A percentile compares a stretch with the other conserved stretches of the same genome.
Evolutionary conservation across 2,113 vertebrate genomes (phyloP).

Genomic region (Daphoenositta chrysoptera): DNA sequence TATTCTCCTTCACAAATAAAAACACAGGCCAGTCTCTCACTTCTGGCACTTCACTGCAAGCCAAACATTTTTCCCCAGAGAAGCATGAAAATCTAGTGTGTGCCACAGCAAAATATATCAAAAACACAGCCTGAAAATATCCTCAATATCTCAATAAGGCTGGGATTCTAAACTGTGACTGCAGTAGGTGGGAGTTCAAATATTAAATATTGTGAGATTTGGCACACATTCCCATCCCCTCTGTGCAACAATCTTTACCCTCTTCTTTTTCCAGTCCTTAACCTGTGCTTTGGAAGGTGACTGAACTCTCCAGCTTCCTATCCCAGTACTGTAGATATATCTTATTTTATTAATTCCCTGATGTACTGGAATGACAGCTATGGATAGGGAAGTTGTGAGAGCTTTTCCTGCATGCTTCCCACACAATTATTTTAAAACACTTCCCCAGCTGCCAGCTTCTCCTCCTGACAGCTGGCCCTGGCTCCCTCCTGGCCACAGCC

Average conservation of each 20-base stretch:
- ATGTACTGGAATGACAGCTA: background rate
- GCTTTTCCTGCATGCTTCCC: background rate
- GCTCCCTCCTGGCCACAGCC: background rate
- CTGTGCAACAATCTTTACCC: background rate
- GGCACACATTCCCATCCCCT: background rate
- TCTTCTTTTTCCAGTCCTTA: background rate
- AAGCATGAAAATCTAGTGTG: background rate
- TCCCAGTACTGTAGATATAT: fast-evolving
- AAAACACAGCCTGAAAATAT: background rate
- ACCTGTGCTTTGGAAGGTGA: background rate
- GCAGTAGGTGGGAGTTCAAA: background rate
- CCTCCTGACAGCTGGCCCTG: background rate
- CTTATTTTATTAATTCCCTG: background rate
- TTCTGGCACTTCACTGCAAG: background rate
- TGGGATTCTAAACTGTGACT: background rate
- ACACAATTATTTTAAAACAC: background rate
- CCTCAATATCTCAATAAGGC: background rate
- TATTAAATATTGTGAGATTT: too few species aligned
- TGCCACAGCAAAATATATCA: background rate
- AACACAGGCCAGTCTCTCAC: background rate
- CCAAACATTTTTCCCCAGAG: background rate
- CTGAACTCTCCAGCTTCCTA: background rate
- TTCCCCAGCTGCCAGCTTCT: background rate
- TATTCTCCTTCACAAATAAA: background rate
- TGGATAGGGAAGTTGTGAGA: background rate